Evolutionary conservation across 2,113 vertebrate species (phyloP), one percentile per base, ranked within the genome.

Genomic region (Neolamprologus ventralis): DNA sequence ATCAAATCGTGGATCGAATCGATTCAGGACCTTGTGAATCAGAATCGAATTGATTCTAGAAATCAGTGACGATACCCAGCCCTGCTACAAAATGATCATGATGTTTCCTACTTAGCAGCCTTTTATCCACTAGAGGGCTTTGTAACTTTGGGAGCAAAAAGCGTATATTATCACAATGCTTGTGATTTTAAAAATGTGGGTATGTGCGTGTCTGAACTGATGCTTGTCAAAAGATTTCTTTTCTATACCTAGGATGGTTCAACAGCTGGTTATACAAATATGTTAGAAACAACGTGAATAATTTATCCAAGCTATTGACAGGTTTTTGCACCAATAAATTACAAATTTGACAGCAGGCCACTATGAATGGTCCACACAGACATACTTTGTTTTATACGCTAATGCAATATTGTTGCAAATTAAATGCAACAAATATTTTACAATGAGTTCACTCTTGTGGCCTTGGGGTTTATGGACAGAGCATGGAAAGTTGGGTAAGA

Each of bases 31-130:
- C 45, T 47, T 47, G 45, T 47, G 14, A 47, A 17, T n/a, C n/a
- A n/a, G n/a, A n/a, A n/a, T n/a, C n/a, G n/a, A n/a, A n/a, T n/a
- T n/a, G n/a, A n/a, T n/a, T n/a, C n/a, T 47, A 7, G 3, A 7
- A 42, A 42, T 17, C 16, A 49, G 16, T 49, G 45, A 49, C 45
- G 4, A 49, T 49, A 49, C 45, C 7, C 16, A 49, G 45, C 45
- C 45, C 45, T 49, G 0, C 55, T 21, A 4, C 19, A 40, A 68
- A 37, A 68, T 68, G 0, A 13, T 13, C 19, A 1, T 40, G 35
- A 21, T 9, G 19, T 21, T 23, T 23, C 31, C 63, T 40, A 21
- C 19, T 40, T 68, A 21, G 33, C 63, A 0, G 19, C 33, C 63
- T 71, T 42, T 71, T 16, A 3, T 71, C n/a, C 12, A 14, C 65